Base-by-base conservation (phyloP, 2,113 vertebrate species). In the Antennarius striatus region DNA sequence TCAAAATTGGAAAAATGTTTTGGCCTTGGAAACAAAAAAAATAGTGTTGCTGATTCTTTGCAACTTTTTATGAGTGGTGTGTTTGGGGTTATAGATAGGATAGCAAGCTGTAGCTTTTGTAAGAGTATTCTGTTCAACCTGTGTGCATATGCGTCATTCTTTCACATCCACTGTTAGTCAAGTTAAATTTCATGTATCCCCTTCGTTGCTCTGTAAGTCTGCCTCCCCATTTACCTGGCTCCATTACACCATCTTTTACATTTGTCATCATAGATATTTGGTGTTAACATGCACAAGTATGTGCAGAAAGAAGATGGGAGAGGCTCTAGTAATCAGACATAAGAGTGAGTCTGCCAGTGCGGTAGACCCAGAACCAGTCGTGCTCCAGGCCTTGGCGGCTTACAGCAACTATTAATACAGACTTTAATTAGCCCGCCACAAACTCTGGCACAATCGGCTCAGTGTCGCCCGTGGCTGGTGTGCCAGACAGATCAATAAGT, bases 401-500 rank as follows among this genome's bases (percentile, higher is more conserved):
- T 85, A 79, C 84, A 83, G 84, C 87, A 77, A 83, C 90, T 90
- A 91, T 92, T 90, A 91, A 91, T 92, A 89, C 81, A 83, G 82
- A 84, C 83, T 89, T 88, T 90, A 92, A 93, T 92, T 90, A 90
- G 88, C 86, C 73, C 80, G 68, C 86, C 75, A 76, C 88, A 89
- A 90, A 90, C 86, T 80, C 75, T 63, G 77, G 80, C 81, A 75
- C 82, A 80, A 89, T 89, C 79, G 83, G 69, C 82, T 87, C 85
- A 76, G 82, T 86, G 90, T 90, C 81, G 88, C 89, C 90, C 36
- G 48, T 71, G 82, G 88, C 85, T 85, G 81, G 71, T 40, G 69
- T 81, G 64, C 79, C 85, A 82, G 80, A 75, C 85, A 71, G 90
- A 92, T 92, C 90, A 86, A 92, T 92, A 89, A 56, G 79, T 90